Base-by-base conservation (phyloP, 2,113 vertebrate genomes). In the Hucho hucho region DNA sequence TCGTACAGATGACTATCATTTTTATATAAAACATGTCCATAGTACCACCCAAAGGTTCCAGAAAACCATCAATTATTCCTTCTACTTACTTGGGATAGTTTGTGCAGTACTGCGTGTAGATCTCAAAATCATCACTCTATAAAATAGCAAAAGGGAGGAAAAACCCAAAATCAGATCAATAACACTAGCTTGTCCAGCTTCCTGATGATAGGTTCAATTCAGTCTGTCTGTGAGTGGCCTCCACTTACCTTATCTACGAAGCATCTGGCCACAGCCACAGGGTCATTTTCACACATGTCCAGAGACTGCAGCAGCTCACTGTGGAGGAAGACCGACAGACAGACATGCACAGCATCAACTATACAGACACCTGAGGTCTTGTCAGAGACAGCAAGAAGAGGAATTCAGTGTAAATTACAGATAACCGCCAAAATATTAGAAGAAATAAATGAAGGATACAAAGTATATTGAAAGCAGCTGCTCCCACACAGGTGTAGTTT, bases 71-170 rank as follows among this genome's bases (percentile, higher is more conserved):
- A 2, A 43, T 28, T 43, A n/a, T 18, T 20, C 12, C 1, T 6
- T 64, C 2, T 37, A 89, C 96, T 95, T 92, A 98, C 97, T 98
- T 98, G 22, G 97, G 97, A 80, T 98, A 99, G 92, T 99, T 99
- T 87, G 95, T 98, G 91, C 97, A 99, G 87, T 99, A 99, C 81
- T 98, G 97, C 2, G 97, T 99, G 86, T 99, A 99, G 92, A 99
- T 99, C 84, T 96, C 93, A 80, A 99, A 99, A 81, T 97, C 94
- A 69, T 97, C 94, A 85, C 96, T 98, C 97, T 99, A 92, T 0
- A 49, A 65, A 82, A 53, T 63, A 43, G 9, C 71, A 72, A 74
- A 76, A 12, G 24, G 32, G 0, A 20, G 53, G 75, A 22, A 77
- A 25, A 0, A 1, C 37, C 26, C 43, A 4, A 20, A 16, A 28